Evolutionary conservation across 2,113 vertebrate genomes (phyloP).

Genomic region (Trichechus manatus): DNA sequence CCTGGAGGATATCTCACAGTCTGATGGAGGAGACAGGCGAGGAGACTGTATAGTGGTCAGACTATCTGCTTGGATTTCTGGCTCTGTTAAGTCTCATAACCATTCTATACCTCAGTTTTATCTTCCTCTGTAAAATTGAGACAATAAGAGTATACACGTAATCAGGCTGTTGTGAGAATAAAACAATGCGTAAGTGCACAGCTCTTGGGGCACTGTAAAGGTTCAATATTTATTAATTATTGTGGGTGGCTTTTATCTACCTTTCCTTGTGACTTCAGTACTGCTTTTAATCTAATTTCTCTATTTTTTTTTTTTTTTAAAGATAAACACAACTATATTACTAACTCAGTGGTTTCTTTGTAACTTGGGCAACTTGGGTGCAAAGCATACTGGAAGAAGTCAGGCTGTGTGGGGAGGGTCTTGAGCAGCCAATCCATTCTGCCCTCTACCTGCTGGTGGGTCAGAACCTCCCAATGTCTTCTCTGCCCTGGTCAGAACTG

Average conservation of each 20-base stretch:
- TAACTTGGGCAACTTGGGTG: neutral
- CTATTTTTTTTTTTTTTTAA: neutral
- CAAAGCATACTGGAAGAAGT: neutral
- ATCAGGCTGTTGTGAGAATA: neutral
- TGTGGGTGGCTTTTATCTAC: neutral
- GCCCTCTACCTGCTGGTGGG: neutral
- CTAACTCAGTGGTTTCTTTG: neutral
- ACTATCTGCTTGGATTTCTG: neutral
- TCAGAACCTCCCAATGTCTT: neutral
- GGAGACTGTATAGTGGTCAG: neutral
- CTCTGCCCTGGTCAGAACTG: neutral
- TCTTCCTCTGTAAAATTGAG: neutral
- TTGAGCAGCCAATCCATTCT: neutral
- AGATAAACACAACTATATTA: neutral
- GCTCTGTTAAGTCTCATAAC: neutral
- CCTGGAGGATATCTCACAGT: neutral
- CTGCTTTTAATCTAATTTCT: neutral
- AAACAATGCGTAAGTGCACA: neutral
- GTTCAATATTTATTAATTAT: neutral
- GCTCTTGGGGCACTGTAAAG: neutral
- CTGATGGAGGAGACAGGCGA: neutral
- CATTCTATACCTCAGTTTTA: neutral
- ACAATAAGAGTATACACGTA: neutral
- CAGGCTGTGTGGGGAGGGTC: neutral
- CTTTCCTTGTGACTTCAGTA: constrained; percentile 1